These are phyloP conservation scores for Mesitornis unicolor DNA, from an alignment of 2,113 vertebrate species.

Conservation along the genomic window DNA sequence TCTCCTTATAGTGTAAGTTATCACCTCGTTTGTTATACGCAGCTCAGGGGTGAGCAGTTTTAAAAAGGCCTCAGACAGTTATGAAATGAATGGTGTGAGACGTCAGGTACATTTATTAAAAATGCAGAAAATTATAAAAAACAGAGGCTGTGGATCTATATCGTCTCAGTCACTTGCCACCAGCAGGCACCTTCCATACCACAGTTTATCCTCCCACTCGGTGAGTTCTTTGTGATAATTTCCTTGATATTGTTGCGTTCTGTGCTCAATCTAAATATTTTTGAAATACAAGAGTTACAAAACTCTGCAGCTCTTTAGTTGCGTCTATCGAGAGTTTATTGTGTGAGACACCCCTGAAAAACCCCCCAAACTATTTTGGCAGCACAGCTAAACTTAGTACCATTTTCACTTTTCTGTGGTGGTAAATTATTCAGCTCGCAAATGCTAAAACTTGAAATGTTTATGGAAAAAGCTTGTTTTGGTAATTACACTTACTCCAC, in stretches of 20 bases:
- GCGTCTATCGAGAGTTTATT: background rate
- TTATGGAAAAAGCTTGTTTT: conserved; percentile 28
- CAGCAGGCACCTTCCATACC: background rate
- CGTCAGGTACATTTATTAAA: conserved; percentile 47
- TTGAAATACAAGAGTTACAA: background rate
- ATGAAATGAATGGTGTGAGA: conserved; percentile 39
- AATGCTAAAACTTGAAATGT: conserved; percentile 11
- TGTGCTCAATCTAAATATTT: background rate
- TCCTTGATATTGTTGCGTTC: conserved; percentile 20
- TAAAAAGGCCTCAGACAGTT: conserved; percentile 34
- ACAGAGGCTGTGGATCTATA: background rate
- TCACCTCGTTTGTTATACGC: conserved; percentile 43
- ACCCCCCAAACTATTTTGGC: background rate
- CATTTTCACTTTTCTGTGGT: background rate
- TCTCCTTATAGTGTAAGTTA: conserved; percentile 35
- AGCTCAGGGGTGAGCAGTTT: conserved; percentile 29
- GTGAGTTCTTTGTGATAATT: conserved; percentile 40
- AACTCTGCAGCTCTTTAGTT: background rate
- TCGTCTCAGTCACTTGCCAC: conserved; percentile 30
- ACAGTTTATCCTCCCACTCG: conserved; percentile 9
- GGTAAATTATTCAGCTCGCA: conserved; percentile 30
- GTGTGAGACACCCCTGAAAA: background rate
- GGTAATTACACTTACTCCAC: background rate
- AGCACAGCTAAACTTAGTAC: background rate
- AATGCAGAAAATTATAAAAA: conserved; percentile 42